phyloP scores from a whole-genome alignment of 2,888 invertebrate genomes.

The Eledona agricola region DNA sequence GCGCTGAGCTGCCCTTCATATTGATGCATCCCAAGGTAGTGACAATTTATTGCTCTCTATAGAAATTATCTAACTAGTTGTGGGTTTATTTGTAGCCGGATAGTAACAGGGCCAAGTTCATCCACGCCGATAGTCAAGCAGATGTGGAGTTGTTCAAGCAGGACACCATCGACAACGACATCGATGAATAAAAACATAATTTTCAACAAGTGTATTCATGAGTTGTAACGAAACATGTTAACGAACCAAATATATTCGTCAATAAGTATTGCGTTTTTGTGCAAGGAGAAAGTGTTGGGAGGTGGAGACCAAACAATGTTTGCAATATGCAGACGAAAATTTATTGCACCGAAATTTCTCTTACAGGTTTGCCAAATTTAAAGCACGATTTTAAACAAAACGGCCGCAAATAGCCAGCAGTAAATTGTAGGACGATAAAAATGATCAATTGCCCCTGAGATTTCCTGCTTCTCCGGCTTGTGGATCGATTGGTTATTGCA shows the following conservation, averaged over 20 bases:
- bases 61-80: constrained; percentile 3
- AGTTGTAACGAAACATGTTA: too few species aligned
- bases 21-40: constrained; percentile 89
- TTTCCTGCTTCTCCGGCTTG: too few species aligned
- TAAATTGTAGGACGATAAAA: too few species aligned
- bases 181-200: constrained; percentile 10
- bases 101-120: constrained; percentile 62
- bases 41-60: neutral
- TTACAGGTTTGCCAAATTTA: neutral
- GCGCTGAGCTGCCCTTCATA: constrained; percentile 91
- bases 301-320: neutral
- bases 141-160: constrained; percentile 77
- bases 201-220: too few species aligned
- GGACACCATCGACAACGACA: constrained; percentile 68
- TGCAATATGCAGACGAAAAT: constrained; percentile 9
- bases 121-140: constrained; percentile 76
- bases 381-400: neutral
- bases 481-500: too few species aligned
- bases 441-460: too few species aligned
- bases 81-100: constrained; percentile 60
- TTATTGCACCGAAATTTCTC: constrained; percentile 2
- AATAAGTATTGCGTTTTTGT: too few species aligned
- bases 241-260: too few species aligned
- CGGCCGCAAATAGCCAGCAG: constrained; percentile 1
- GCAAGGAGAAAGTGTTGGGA: too few species aligned